These are phyloP conservation scores for Vulpes ferrilata DNA, from an alignment of 2,113 vertebrate genomes.

Conservation along the genomic window DNA sequence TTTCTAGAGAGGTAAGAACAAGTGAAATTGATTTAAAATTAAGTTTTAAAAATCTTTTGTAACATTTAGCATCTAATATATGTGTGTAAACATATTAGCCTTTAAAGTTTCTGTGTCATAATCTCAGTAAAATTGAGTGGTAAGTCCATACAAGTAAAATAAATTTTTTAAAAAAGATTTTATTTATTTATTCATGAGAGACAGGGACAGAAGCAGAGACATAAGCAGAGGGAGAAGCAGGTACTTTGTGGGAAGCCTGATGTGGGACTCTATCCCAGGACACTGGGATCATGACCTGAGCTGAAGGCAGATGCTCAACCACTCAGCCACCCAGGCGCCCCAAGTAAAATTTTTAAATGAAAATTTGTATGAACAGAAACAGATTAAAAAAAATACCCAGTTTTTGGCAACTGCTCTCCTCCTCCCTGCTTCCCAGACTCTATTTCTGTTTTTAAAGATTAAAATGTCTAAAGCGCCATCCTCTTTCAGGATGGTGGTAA, in stretches of 20 bases:
- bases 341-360: constrained; percentile 22
- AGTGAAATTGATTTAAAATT: constrained; percentile 39
- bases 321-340: no score
- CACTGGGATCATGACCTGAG: no score
- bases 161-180: no score
- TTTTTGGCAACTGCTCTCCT: not conserved
- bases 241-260: no score
- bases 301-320: no score
- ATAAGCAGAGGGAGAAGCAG: no score
- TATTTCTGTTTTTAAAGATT: not conserved
- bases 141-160: not conserved
- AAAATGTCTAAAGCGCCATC: not conserved
- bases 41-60: constrained; percentile 26
- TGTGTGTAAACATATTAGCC: not conserved
- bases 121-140: not conserved
- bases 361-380: not conserved
- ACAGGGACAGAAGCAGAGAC: no score
- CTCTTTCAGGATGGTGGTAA: constrained; percentile 7
- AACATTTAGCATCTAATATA: constrained; percentile 58
- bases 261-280: no score
- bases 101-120: constrained; percentile 22
- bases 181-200: no score
- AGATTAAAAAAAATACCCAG: not conserved
- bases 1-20: constrained; percentile 47
- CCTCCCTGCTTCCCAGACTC: not conserved